Evolutionary conservation across 1,140 invertebrate genomes (phyloP).

Genomic region (Hyposmocoma kahamanoa): DNA sequence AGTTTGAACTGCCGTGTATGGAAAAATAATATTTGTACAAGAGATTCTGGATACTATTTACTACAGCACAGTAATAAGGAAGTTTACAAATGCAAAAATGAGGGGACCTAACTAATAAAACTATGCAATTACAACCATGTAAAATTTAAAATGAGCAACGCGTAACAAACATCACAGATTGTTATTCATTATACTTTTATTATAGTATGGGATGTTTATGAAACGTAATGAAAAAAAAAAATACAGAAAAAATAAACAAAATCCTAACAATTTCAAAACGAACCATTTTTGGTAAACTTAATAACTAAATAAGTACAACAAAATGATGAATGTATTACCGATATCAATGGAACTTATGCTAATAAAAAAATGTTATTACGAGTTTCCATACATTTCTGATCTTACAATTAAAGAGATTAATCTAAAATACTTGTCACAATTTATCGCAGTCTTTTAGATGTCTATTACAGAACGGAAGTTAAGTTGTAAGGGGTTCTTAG

Average conservation of each 20-base stretch:
- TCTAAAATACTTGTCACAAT: constrained; percentile 47
- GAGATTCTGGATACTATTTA: too few relatives aligned
- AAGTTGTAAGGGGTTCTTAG: too few relatives aligned
- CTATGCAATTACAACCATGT: neutral
- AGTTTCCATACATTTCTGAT: neutral
- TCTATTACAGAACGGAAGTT: too few relatives aligned
- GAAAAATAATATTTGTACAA: too few relatives aligned
- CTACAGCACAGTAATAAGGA: too few relatives aligned
- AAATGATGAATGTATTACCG: constrained; percentile 32
- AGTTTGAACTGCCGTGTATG: too few relatives aligned
- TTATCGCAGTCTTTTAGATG: constrained; percentile 40
- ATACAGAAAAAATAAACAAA: constrained; percentile 27
- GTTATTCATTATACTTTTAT: constrained; percentile 10
- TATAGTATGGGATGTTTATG: too few relatives aligned
- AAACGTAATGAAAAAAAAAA: constrained; percentile 17
- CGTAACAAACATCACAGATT: constrained; percentile 36
- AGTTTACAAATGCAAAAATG: too few relatives aligned
- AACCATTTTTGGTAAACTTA: constrained; percentile 1
- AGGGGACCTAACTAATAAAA: neutral
- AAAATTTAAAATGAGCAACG: constrained; percentile 5
- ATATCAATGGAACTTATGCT: constrained; percentile 30
- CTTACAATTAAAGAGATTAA: constrained; percentile 21
- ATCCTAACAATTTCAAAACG: constrained; percentile 21
- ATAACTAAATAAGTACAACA: constrained; percentile 43
- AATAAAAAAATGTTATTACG: constrained; percentile 3